A percentile compares a stretch with the other conserved stretches of the same genome.
Evolutionary conservation across 2,888 invertebrate genomes (phyloP).

Genomic region (Sarcophaga subvicina): DNA sequence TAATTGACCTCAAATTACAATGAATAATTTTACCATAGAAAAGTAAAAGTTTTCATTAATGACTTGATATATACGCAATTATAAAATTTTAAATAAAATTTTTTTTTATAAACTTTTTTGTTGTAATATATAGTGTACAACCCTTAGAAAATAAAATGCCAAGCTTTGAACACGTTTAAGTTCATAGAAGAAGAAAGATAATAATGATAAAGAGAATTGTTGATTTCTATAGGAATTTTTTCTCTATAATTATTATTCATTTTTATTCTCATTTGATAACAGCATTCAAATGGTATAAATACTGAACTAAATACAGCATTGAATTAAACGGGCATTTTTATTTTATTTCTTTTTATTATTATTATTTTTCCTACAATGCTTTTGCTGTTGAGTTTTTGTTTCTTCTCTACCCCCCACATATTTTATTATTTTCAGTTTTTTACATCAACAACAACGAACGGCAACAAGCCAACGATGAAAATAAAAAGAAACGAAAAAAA

Average conservation of each 20-base stretch:
- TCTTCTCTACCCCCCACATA: slow-evolving; percentile 4
- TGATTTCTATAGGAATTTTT: slow-evolving; percentile 56
- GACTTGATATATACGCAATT: no score
- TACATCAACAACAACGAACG: neutral
- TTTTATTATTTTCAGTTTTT: neutral
- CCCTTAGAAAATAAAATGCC: slow-evolving; percentile 55
- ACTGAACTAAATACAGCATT: slow-evolving; percentile 32
- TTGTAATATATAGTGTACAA: slow-evolving; percentile 49
- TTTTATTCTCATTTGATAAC: slow-evolving; percentile 52
- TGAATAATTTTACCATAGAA: no score
- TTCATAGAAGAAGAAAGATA: slow-evolving; percentile 2
- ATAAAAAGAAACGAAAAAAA: neutral
- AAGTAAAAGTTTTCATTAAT: no score
- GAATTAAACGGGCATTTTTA: slow-evolving; percentile 58
- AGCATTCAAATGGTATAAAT: slow-evolving; percentile 54
- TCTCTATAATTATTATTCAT: slow-evolving; percentile 60
- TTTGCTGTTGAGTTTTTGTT: no score
- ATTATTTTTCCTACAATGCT: slow-evolving; percentile 12
- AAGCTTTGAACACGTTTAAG: slow-evolving; percentile 15
- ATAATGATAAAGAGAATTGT: slow-evolving; percentile 43
- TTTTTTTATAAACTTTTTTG: neutral
- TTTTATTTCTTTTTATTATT: slow-evolving; percentile 17
- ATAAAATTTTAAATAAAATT: no score
- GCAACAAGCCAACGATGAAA: neutral
- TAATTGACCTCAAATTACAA: no score